These are phyloP conservation scores for Anguilla obscura DNA, from an alignment of 2,797 vertebrate species.

Conservation along the genomic window DNA sequence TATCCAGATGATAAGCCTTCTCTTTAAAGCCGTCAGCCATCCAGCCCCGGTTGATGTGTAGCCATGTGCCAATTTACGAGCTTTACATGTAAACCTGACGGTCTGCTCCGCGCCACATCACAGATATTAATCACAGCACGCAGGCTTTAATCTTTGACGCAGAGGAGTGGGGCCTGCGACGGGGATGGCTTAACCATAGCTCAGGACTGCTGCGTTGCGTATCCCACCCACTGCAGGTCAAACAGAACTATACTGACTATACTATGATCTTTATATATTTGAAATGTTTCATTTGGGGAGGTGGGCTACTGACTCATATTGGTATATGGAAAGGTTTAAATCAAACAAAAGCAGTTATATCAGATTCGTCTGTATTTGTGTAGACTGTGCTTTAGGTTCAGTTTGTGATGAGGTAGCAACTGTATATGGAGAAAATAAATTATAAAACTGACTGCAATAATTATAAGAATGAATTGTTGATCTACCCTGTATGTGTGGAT, in stretches of 20 bases:
- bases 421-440: background rate
- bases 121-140: slow-evolving; percentile 46
- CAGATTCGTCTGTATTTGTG: background rate
- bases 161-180: slow-evolving; percentile 23
- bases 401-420: background rate
- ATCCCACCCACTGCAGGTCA: slow-evolving; percentile 9
- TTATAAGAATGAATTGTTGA: background rate
- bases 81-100: slow-evolving; percentile 43
- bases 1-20: slow-evolving; percentile 66
- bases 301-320: background rate
- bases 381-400: background rate
- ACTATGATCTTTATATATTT: background rate
- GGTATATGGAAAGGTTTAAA: background rate
- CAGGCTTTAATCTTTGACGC: slow-evolving; percentile 48
- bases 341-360: background rate
- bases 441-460: background rate
- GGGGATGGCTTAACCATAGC: slow-evolving; percentile 30
- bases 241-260: background rate
- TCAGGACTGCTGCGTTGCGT: background rate
- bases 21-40: slow-evolving; percentile 31
- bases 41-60: slow-evolving; percentile 26
- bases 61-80: slow-evolving; percentile 44
- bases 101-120: slow-evolving; percentile 46
- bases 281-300: background rate
- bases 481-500: background rate